These are phyloP conservation scores for Monopterus albus DNA, from an alignment of 2,113 vertebrate species.

Conservation along the genomic window DNA sequence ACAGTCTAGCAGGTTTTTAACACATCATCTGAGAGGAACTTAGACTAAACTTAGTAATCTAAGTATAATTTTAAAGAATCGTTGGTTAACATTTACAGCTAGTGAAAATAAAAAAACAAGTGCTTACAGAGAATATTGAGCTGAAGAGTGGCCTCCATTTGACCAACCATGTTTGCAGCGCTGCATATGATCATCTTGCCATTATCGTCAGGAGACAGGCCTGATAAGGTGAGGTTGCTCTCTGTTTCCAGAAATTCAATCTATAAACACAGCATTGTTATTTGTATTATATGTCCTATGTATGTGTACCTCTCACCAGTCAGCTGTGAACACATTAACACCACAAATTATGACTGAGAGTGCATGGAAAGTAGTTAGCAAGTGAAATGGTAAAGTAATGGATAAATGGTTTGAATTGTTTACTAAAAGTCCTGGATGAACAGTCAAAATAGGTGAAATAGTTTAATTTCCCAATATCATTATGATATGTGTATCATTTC, in stretches of 20 bases:
- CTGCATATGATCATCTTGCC: slow-evolving; percentile 89
- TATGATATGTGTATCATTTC: no score
- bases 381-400: no score
- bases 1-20: slow-evolving; percentile 40
- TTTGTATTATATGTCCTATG: not conserved
- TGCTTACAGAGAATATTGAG: slow-evolving; percentile 96
- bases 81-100: slow-evolving; percentile 17
- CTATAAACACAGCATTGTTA: slow-evolving; percentile 68
- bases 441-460: no score
- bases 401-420: not conserved
- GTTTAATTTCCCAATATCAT: no score
- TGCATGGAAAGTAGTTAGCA: no score
- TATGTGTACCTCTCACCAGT: no score
- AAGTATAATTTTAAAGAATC: slow-evolving; percentile 24
- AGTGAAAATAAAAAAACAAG: slow-evolving; percentile 5
- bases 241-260: slow-evolving; percentile 81
- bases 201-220: slow-evolving; percentile 91
- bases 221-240: slow-evolving; percentile 87
- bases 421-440: not conserved
- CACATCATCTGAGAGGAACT: slow-evolving; percentile 50
- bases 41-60: slow-evolving; percentile 17
- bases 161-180: slow-evolving; percentile 95
- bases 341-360: no score
- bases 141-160: slow-evolving; percentile 88
- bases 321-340: no score